Conservation (phyloP, 2,113 vertebrate species). For the Oncorhynchus masou region DNA sequence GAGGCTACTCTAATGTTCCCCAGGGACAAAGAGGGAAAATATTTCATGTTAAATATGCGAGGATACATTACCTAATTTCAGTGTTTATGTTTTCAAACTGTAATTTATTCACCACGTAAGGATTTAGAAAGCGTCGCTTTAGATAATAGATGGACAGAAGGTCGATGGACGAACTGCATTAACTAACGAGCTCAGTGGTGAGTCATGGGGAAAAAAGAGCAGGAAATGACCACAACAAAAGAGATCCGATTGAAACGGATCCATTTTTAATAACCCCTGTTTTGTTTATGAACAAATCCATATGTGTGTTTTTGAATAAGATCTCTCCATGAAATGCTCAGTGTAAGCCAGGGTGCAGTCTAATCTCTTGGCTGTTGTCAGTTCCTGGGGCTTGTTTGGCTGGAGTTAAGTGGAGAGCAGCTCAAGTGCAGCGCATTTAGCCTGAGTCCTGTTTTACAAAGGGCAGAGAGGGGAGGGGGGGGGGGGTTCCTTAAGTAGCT, state of each 20-base stretch:
- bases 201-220: not conserved
- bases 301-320: not conserved
- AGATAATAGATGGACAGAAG: not conserved
- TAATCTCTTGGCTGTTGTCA: constrained; percentile 8
- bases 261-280: not conserved
- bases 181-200: not conserved
- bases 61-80: not conserved
- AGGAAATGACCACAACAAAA: not conserved
- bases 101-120: not conserved
- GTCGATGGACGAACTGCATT: not conserved
- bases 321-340: not conserved
- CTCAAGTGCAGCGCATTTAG: constrained; percentile 7
- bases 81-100: not conserved
- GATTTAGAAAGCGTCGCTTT: not conserved
- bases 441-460: not conserved
- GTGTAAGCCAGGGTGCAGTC: constrained; percentile 1
- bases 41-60: not conserved
- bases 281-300: not conserved
- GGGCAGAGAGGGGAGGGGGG: not conserved
- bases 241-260: not conserved
- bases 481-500: not conserved
- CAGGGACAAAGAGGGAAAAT: not conserved
- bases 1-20: not conserved
- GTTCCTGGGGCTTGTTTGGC: constrained; percentile 7
- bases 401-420: constrained; percentile 1